Conservation (phyloP, 2,113 vertebrate genomes). For the Cynoglossus semilaevis region DNA sequence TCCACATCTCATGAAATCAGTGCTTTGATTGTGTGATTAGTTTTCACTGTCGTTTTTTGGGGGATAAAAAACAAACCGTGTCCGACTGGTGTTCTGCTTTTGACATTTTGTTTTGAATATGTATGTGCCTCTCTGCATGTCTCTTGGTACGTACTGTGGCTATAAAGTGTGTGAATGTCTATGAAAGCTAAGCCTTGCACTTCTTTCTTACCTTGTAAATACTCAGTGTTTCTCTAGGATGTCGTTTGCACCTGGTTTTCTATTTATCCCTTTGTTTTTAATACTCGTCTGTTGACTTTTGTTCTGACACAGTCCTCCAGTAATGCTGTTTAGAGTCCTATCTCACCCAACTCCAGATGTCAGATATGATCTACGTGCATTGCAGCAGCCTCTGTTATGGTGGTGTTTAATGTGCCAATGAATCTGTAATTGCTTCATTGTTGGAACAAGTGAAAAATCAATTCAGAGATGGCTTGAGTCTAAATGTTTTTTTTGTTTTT, state of each 20-base stretch:
- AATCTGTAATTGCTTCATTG: constrained; percentile 63
- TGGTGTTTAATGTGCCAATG: constrained; percentile 68
- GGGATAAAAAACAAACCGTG: constrained; percentile 37
- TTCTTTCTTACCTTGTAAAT: constrained; percentile 60
- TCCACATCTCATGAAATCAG: constrained; percentile 62
- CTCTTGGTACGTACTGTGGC: constrained; percentile 58
- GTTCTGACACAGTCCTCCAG: constrained; percentile 18
- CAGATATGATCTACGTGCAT: constrained; percentile 46
- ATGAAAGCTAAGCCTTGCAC: constrained; percentile 59
- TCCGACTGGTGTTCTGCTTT: constrained; percentile 58
- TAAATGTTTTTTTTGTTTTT: constrained; percentile 27
- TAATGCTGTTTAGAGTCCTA: constrained; percentile 41
- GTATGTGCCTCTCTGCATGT: constrained; percentile 72
- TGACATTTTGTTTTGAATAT: constrained; percentile 49
- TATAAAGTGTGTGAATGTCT: constrained; percentile 65
- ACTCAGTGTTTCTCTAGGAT: constrained; percentile 31
- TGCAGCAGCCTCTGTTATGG: constrained; percentile 45
- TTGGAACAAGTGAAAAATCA: constrained; percentile 51
- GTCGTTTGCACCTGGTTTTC: neutral
- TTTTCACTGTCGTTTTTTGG: constrained; percentile 36
- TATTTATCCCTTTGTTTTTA: neutral
- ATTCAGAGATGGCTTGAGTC: constrained; percentile 24
- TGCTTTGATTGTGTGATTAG: constrained; percentile 51
- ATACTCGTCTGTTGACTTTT: constrained; percentile 18
- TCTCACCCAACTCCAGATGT: constrained; percentile 38